Evolutionary conservation across 2,113 vertebrate genomes (phyloP).

Genomic region (Bujurquina vittata): DNA sequence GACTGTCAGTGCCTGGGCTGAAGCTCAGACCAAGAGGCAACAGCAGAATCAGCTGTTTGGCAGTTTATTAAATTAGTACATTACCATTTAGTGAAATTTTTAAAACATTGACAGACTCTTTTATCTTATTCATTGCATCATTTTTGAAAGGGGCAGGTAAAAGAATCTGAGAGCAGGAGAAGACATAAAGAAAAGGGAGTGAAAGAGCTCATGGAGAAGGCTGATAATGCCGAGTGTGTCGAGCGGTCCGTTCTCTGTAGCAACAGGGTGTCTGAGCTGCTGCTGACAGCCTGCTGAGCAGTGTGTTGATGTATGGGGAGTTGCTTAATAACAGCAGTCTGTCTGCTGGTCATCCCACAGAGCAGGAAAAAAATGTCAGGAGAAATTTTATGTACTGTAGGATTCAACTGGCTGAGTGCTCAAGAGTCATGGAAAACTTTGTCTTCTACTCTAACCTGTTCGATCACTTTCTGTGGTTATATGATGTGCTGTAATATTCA

Average conservation of each 20-base stretch:
- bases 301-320: slow-evolving; percentile 62
- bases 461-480: too few species aligned
- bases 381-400: not conserved
- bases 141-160: not conserved
- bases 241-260: slow-evolving; percentile 26
- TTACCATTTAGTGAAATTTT: not conserved
- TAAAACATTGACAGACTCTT: not conserved
- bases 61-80: not conserved
- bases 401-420: not conserved
- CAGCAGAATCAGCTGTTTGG: too few species aligned
- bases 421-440: not conserved
- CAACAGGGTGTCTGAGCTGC: slow-evolving; percentile 40
- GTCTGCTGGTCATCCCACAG: slow-evolving; percentile 21
- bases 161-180: not conserved
- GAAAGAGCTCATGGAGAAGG: slow-evolving; percentile 16
- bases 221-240: slow-evolving; percentile 39
- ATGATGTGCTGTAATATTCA: too few species aligned
- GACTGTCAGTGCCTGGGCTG: too few species aligned
- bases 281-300: slow-evolving; percentile 45
- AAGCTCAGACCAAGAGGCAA: too few species aligned
- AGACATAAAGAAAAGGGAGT: slow-evolving; percentile 7
- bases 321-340: slow-evolving; percentile 17
- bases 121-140: not conserved
- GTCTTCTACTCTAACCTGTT: not conserved
- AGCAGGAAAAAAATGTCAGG: not conserved